A percentile compares a stretch with the other conserved stretches of the same genome.
Conservation (phyloP, 2,888 invertebrate genomes). For the Drosophila picticornis region DNA sequence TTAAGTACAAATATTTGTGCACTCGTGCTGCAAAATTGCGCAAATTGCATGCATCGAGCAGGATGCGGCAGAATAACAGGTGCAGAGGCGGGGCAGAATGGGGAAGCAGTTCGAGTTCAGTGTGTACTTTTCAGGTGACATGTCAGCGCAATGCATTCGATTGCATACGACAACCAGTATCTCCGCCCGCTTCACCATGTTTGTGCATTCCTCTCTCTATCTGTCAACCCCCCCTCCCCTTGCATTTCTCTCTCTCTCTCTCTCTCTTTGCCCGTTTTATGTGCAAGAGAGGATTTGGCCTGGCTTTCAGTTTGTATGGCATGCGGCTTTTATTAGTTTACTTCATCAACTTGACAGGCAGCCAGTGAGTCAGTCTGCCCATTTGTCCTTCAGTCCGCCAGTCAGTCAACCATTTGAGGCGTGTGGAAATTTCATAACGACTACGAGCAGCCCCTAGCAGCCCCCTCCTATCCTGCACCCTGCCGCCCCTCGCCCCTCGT, state of each 20-base stretch:
- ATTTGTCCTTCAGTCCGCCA: conserved; percentile 14
- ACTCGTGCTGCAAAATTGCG: conserved; percentile 80
- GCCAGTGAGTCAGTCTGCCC: conserved; percentile 40
- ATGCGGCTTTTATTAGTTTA: conserved; percentile 80
- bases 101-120: conserved; percentile 10
- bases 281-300: conserved; percentile 63
- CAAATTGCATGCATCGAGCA: conserved; percentile 76
- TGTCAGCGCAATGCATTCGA: conserved; percentile 62
- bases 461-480: neutral
- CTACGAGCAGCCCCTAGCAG: conserved; percentile 29
- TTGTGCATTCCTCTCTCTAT: neutral
- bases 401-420: conserved; percentile 63
- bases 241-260: neutral
- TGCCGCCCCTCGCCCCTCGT: too few relatives aligned
- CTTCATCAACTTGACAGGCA: conserved; percentile 78
- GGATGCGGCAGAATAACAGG: conserved; percentile 6
- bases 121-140: conserved; percentile 71
- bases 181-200: neutral
- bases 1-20: conserved; percentile 70
- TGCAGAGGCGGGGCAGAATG: neutral
- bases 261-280: neutral
- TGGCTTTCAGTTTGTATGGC: conserved; percentile 74
- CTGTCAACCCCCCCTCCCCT: neutral
- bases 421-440: conserved; percentile 80
- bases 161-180: conserved; percentile 44